phyloP scores from a whole-genome alignment of 1,140 invertebrate genomes.

The Zaprionus gabonicus region DNA sequence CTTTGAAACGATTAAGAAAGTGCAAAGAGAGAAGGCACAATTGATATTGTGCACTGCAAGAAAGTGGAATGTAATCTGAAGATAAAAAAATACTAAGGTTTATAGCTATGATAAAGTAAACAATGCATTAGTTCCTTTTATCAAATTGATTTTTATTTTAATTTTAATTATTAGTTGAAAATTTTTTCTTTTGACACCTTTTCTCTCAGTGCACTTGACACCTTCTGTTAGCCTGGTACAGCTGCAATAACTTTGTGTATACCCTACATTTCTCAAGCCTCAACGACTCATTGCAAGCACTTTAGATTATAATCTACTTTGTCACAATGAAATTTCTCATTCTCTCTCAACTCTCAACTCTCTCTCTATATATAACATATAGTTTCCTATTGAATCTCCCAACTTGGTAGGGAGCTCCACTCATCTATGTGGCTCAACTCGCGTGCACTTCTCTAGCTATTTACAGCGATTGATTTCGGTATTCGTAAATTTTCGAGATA shows the following conservation, averaged over 20 bases:
- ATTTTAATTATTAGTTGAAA: neutral
- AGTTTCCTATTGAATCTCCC: neutral
- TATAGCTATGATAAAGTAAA: too few species aligned
- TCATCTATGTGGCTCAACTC: neutral
- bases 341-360: neutral
- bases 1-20: neutral
- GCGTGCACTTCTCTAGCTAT: neutral
- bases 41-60: neutral
- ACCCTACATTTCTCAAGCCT: neutral
- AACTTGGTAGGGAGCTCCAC: neutral
- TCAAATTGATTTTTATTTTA: neutral
- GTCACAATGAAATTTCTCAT: neutral
- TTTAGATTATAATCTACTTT: neutral
- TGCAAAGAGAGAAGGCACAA: neutral
- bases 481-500: constrained; percentile 56
- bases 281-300: neutral
- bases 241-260: neutral
- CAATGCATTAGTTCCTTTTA: too few species aligned
- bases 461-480: constrained; percentile 25
- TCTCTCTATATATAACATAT: neutral
- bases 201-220: neutral
- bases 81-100: too few species aligned
- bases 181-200: neutral
- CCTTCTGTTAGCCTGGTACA: neutral
- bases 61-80: neutral